Evolutionary conservation across 2,113 vertebrate genomes (phyloP).

Genomic region (Eonycteris spelaea): DNA sequence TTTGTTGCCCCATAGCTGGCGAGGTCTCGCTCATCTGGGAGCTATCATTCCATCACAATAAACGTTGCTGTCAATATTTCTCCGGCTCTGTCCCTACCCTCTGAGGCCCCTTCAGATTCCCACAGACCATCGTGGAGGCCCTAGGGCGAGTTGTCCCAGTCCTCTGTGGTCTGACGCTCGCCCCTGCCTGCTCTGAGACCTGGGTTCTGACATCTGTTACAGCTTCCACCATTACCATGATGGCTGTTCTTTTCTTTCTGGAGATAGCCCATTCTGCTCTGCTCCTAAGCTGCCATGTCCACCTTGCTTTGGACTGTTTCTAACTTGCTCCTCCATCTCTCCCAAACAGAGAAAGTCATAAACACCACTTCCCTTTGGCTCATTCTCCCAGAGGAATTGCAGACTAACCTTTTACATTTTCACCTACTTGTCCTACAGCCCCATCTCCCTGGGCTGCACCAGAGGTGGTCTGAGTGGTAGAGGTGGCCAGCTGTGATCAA

Average conservation of each 20-base stretch:
- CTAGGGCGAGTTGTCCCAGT: background rate
- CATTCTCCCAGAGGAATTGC: background rate
- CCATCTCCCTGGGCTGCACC: background rate
- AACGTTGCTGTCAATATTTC: background rate
- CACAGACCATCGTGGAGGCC: background rate
- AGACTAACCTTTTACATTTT: background rate
- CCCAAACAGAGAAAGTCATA: background rate
- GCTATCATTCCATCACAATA: background rate
- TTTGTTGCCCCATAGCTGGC: background rate
- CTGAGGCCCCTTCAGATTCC: background rate
- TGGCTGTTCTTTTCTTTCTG: background rate
- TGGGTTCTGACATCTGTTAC: background rate
- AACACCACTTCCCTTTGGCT: background rate
- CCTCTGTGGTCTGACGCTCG: background rate
- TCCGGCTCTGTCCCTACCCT: background rate
- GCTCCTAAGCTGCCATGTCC: background rate
- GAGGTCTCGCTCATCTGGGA: background rate
- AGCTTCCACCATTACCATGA: background rate
- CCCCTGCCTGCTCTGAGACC: background rate
- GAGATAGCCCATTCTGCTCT: background rate
- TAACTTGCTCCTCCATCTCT: background rate
- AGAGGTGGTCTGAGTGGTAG: background rate
- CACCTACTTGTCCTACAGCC: background rate
- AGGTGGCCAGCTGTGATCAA: background rate
- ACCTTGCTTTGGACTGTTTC: background rate